Percentiles rank a stretch among this genome's conserved stretches.
Conservation (phyloP, 2,797 vertebrate genomes). For the Carapus acus region DNA sequence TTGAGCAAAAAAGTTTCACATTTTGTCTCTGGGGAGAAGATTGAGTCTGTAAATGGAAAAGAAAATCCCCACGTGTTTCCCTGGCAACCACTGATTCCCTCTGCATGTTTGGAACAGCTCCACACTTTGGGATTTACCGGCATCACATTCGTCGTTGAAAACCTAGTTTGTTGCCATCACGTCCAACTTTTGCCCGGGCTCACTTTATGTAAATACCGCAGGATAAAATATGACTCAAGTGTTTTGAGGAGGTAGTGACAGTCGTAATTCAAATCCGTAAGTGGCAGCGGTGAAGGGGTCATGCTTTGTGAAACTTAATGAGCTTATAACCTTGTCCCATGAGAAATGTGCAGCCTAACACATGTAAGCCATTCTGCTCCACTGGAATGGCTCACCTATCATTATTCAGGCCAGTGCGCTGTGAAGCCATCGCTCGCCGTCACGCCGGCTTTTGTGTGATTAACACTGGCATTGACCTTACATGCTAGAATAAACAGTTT, state of each 20-base stretch:
- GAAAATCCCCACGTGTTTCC: constrained; percentile 41
- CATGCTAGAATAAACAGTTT: constrained; percentile 64
- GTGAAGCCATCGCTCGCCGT: constrained; percentile 41
- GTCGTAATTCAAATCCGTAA: not conserved
- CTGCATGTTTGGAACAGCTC: constrained; percentile 42
- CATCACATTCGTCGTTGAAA: constrained; percentile 12
- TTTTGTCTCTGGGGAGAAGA: constrained; percentile 17
- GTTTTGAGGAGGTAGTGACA: constrained; percentile 9
- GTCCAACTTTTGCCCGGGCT: too few species aligned
- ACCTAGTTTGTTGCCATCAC: not conserved
- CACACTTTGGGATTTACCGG: constrained; percentile 26
- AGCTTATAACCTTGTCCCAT: constrained; percentile 10
- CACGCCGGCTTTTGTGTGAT: constrained; percentile 57
- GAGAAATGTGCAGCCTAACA: constrained; percentile 10
- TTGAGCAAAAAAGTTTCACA: too few species aligned
- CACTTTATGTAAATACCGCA: too few species aligned
- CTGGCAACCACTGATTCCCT: constrained; percentile 40
- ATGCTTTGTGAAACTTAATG: constrained; percentile 8
- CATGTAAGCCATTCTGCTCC: constrained; percentile 17
- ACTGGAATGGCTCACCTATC: constrained; percentile 14
- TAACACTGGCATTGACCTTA: constrained; percentile 66
- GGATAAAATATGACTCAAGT: not conserved
- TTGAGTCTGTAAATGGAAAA: constrained; percentile 55
- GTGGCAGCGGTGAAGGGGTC: not conserved
- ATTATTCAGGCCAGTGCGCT: constrained; percentile 35